phyloP scores from a whole-genome alignment of 2,888 invertebrate species.

The Chelonus formosanus region DNA sequence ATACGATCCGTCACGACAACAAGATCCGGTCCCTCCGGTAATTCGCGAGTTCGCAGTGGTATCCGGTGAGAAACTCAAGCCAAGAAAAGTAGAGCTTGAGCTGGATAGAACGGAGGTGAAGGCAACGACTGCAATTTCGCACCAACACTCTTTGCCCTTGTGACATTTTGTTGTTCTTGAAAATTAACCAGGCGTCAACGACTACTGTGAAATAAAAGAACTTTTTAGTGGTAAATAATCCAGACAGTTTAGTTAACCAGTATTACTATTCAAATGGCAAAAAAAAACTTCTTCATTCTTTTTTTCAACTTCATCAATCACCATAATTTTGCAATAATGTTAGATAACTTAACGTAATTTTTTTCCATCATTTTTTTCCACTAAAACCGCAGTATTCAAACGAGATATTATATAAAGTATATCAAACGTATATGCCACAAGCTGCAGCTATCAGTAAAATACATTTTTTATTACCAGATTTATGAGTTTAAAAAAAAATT shows the following conservation, averaged over 20 bases:
- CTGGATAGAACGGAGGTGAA: slow-evolving; percentile 24
- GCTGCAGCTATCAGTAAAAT: too few relatives aligned
- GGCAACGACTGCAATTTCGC: slow-evolving; percentile 29
- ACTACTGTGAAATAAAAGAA: slow-evolving; percentile 17
- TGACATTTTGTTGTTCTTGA: slow-evolving; percentile 13
- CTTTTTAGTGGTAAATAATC: slow-evolving; percentile 9
- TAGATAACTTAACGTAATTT: too few relatives aligned
- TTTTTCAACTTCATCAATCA: neutral
- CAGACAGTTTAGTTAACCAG: neutral
- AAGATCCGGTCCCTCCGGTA: slow-evolving; percentile 30
- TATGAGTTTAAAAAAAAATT: neutral
- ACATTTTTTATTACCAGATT: neutral
- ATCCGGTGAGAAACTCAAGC: slow-evolving; percentile 32
- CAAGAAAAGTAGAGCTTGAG: slow-evolving; percentile 31
- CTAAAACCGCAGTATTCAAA: too few relatives aligned
- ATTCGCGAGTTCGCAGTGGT: slow-evolving; percentile 34
- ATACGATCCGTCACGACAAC: slow-evolving; percentile 28
- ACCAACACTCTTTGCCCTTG: slow-evolving; percentile 3
- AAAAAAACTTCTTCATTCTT: too few relatives aligned
- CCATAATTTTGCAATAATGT: too few relatives aligned
- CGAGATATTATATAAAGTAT: too few relatives aligned
- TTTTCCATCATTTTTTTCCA: too few relatives aligned
- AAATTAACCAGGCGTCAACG: slow-evolving; percentile 24
- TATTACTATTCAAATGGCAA: neutral
- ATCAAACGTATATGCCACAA: too few relatives aligned